These are phyloP conservation scores for Drosophila eugracilis DNA, from an alignment of 1,140 invertebrate species.

Conservation along the genomic window DNA sequence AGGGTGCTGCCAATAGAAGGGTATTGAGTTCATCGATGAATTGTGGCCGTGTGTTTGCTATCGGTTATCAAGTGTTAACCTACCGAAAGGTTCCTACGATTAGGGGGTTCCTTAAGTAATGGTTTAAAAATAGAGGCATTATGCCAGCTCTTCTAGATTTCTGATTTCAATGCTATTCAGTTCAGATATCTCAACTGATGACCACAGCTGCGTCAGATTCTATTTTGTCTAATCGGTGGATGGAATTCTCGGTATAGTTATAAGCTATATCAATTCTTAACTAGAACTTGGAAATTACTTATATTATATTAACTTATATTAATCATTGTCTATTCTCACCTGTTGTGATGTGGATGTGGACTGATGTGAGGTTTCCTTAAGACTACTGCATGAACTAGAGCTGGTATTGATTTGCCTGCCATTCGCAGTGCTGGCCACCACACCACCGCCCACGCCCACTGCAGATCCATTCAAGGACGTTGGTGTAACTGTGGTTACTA, in stretches of 20 bases:
- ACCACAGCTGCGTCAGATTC: constrained; percentile 49
- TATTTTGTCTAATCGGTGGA: constrained; percentile 40
- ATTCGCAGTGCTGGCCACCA: constrained; percentile 38
- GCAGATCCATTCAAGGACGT: constrained; percentile 53
- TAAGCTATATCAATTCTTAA: too few species aligned
- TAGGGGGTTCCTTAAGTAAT: constrained; percentile 55
- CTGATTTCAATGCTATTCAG: constrained; percentile 2
- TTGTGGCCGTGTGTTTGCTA: neutral
- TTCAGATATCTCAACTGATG: constrained; percentile 45
- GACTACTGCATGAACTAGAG: constrained; percentile 81
- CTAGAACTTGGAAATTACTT: too few species aligned
- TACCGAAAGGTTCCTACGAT: constrained; percentile 33
- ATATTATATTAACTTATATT: too few species aligned
- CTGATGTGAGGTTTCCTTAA: constrained; percentile 84
- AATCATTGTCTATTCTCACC: constrained; percentile 48
- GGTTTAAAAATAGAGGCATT: constrained; percentile 48
- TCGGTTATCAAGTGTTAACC: constrained; percentile 46
- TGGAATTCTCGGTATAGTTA: constrained; percentile 10
- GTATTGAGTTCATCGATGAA: constrained; percentile 8
- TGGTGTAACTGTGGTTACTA: constrained; percentile 16
- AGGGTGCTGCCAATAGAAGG: constrained; percentile 21
- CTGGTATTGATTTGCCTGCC: constrained; percentile 81
- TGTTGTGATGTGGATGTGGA: constrained; percentile 84
- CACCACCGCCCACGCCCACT: constrained; percentile 33
- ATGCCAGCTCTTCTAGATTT: constrained; percentile 31